A percentile compares a stretch with the other conserved stretches of the same genome.
phyloP scores from a whole-genome alignment of 2,888 invertebrate genomes.

The Arge pagana region DNA sequence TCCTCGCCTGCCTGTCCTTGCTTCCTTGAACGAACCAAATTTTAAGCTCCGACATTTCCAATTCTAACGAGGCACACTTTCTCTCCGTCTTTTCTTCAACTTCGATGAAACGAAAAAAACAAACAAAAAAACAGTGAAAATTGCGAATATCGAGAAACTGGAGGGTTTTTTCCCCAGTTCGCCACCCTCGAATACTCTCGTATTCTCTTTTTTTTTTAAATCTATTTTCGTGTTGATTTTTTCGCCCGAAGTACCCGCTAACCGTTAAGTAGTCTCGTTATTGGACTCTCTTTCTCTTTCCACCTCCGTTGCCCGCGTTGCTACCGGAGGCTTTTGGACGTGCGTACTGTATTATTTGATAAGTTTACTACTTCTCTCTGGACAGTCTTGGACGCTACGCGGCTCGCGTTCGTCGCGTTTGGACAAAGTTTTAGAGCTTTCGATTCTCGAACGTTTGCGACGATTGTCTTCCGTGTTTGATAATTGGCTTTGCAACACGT shows the following conservation, averaged over 20 bases:
- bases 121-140: constrained; percentile 10
- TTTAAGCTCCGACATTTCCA: constrained; percentile 11
- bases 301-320: constrained; percentile 29
- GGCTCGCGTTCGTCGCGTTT: constrained; percentile 27
- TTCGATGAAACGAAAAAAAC: background rate
- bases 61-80: background rate
- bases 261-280: constrained; percentile 12
- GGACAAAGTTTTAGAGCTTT: constrained; percentile 18
- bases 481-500: constrained; percentile 17
- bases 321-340: constrained; percentile 43
- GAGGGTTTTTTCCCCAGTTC: constrained; percentile 17
- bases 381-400: constrained; percentile 39
- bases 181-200: background rate
- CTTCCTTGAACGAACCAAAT: background rate
- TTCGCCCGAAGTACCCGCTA: constrained; percentile 15
- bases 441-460: background rate
- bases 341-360: constrained; percentile 42
- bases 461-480: constrained; percentile 18
- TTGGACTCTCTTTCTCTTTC: constrained; percentile 44
- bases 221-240: constrained; percentile 3
- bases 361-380: constrained; percentile 31
- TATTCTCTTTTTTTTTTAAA: background rate
- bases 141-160: constrained; percentile 25
- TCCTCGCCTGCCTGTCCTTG: background rate
- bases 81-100: constrained; percentile 9